These are phyloP conservation scores for Myiozetetes cayanensis DNA, from an alignment of 2,113 vertebrate genomes.

Conservation along the genomic window DNA sequence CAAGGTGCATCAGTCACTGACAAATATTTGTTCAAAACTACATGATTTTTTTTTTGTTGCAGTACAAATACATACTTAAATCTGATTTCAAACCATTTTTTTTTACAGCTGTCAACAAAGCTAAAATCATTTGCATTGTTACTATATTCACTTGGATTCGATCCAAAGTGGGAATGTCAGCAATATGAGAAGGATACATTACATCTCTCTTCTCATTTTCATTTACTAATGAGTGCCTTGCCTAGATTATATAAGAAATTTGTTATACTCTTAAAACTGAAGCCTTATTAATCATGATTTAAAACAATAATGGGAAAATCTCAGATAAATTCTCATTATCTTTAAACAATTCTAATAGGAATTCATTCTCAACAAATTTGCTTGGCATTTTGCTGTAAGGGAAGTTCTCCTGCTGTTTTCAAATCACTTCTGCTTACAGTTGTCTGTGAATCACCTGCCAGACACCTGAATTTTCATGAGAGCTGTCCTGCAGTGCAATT, in stretches of 20 bases:
- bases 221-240: background rate
- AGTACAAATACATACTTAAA: background rate
- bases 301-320: background rate
- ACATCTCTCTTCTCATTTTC: background rate
- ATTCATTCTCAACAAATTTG: background rate
- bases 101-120: background rate
- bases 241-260: background rate
- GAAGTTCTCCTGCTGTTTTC: slow-evolving; percentile 16
- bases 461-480: background rate
- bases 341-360: background rate
- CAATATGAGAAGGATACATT: background rate
- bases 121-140: background rate
- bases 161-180: background rate
- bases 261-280: background rate
- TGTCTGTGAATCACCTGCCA: slow-evolving; percentile 37
- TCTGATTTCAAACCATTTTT: background rate
- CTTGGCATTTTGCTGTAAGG: background rate
- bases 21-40: background rate
- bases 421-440: slow-evolving; percentile 23
- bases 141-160: background rate
- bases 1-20: background rate
- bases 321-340: background rate
- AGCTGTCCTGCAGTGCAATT: slow-evolving; percentile 8
- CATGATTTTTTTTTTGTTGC: background rate
- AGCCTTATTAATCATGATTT: background rate